Percentiles rank a stretch among this genome's conserved stretches.
phyloP scores from a whole-genome alignment of 2,888 invertebrate genomes.

The Cantharis rustica region DNA sequence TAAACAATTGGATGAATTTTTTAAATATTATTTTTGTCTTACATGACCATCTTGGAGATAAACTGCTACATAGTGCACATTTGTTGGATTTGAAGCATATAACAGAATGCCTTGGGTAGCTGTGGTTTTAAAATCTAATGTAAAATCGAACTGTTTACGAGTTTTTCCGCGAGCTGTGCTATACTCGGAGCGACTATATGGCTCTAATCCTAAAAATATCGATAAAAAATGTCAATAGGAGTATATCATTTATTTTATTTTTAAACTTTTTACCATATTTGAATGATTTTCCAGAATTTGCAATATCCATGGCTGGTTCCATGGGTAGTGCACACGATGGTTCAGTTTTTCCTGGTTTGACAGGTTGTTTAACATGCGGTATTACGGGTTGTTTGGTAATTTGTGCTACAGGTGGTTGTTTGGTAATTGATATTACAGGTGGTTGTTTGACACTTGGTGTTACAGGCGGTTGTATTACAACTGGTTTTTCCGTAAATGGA shows the following conservation, averaged over 20 bases:
- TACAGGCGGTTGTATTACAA: not conserved
- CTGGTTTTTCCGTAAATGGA: not conserved
- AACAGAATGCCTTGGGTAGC: conserved; percentile 81
- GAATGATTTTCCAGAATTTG: conserved; percentile 62
- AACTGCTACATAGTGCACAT: conserved; percentile 72
- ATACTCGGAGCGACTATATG: conserved; percentile 76
- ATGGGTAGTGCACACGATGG: conserved; percentile 60
- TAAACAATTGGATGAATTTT: not conserved
- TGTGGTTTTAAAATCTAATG: conserved; percentile 78
- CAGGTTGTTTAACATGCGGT: conserved; percentile 31
- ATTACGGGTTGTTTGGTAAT: conserved; percentile 47
- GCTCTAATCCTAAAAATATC: conserved; percentile 62
- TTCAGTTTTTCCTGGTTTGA: conserved; percentile 49
- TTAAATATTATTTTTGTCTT: conserved; percentile 37
- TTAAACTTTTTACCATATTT: conserved; percentile 63
- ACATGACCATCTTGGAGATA: conserved; percentile 77
- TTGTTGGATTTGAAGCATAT: conserved; percentile 70
- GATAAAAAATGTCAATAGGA: not conserved
- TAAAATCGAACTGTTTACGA: conserved; percentile 73
- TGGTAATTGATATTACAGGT: not conserved
- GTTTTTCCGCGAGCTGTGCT: conserved; percentile 61
- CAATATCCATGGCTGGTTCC: conserved; percentile 59
- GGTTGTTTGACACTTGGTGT: not conserved
- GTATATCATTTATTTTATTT: conserved; percentile 4
- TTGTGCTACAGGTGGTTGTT: no score